Evolutionary conservation across 2,888 invertebrate genomes (phyloP).

Genomic region (Pachycephus smyrnensis): DNA sequence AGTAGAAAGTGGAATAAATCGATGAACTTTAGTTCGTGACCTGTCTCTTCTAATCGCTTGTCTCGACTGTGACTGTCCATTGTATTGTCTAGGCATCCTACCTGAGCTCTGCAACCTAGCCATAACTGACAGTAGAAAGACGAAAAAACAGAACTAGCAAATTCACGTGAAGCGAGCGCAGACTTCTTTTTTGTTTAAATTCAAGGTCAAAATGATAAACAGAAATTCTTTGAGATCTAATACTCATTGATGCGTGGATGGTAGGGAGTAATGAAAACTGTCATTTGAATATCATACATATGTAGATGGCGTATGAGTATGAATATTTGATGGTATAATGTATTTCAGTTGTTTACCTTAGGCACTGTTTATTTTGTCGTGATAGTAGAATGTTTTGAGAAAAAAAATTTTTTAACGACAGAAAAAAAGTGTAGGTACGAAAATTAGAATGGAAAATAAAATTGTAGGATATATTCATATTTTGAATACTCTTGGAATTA

Average conservation of each 20-base stretch:
- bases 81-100: neutral
- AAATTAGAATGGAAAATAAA: neutral
- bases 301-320: too few species aligned
- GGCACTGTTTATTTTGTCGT: too few species aligned
- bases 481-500: neutral
- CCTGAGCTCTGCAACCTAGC: neutral
- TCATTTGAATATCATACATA: too few species aligned
- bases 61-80: neutral
- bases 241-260: too few species aligned
- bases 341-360: too few species aligned
- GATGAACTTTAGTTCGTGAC: slow-evolving; percentile 32
- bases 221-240: too few species aligned
- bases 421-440: too few species aligned
- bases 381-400: too few species aligned
- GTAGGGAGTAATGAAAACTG: neutral
- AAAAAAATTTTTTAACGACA: too few species aligned
- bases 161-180: neutral
- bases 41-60: slow-evolving; percentile 1
- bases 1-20: slow-evolving; percentile 41
- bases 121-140: neutral
- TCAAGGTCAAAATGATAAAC: too few species aligned
- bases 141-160: neutral
- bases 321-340: too few species aligned
- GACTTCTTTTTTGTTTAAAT: too few species aligned
- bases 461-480: neutral